Conservation (phyloP, 2,113 vertebrate species). For the Myrmecobius fasciatus region DNA sequence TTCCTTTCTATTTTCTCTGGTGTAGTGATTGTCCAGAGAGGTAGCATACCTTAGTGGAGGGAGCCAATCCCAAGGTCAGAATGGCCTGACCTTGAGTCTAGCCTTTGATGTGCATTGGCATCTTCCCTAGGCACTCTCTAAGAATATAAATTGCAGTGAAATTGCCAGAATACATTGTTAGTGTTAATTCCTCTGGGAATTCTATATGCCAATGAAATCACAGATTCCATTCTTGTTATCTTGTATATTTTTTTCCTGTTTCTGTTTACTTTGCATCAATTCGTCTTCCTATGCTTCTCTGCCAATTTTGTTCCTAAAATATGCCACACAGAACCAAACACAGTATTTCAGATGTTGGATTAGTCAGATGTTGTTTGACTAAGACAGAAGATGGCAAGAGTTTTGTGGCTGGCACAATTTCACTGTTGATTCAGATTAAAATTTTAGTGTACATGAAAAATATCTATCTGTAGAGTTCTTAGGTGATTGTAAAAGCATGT, state of each 20-base stretch:
- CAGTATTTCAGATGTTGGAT: not conserved
- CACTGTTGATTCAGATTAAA: not conserved
- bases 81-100: not conserved
- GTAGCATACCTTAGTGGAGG: not conserved
- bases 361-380: not conserved
- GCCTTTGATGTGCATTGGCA: not conserved
- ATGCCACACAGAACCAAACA: not conserved
- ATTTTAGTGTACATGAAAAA: not conserved
- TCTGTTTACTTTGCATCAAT: not conserved
- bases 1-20: not conserved
- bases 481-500: not conserved
- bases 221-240: not conserved
- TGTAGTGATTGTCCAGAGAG: not conserved
- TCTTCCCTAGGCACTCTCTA: not conserved
- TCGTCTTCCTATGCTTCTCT: not conserved
- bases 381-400: not conserved
- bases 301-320: not conserved
- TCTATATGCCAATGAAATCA: not conserved
- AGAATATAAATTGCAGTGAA: not conserved
- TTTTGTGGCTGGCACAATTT: not conserved
- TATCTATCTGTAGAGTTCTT: not conserved
- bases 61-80: not conserved
- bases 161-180: not conserved
- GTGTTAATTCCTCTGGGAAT: not conserved
- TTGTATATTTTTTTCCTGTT: not conserved